Conservation (phyloP, 2,797 vertebrate genomes). For the Tauraco hartlaubi region DNA sequence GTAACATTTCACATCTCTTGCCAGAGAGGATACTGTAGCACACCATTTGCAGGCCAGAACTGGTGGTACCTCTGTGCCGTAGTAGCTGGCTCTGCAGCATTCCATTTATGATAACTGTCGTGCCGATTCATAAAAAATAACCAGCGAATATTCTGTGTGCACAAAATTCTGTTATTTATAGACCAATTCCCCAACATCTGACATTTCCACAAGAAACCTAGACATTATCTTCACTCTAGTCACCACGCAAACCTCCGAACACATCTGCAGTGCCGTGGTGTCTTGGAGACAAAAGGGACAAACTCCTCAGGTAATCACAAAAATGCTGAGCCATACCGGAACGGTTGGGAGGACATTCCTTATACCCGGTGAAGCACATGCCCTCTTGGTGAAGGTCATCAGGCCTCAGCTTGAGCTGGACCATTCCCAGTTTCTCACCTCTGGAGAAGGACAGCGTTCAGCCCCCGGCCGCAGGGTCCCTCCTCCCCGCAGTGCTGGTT, state of each 20-base stretch:
- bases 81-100: not conserved
- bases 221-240: not conserved
- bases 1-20: not conserved
- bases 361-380: not conserved
- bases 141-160: not conserved
- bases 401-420: not conserved
- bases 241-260: not conserved
- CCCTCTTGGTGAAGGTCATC: not conserved
- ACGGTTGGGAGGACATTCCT: accelerated
- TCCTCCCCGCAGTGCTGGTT: not conserved
- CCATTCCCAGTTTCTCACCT: accelerated
- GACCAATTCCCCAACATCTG: not conserved
- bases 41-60: not conserved
- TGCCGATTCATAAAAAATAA: not conserved
- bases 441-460: not conserved
- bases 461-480: too few relatives aligned
- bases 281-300: not conserved
- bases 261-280: not conserved
- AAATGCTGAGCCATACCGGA: not conserved
- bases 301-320: not conserved
- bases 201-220: not conserved
- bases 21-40: not conserved
- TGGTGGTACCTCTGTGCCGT: not conserved
- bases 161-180: not conserved
- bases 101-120: not conserved